Evolutionary conservation across 2,797 vertebrate genomes (phyloP).

Genomic region (Pangasius macronema): DNA sequence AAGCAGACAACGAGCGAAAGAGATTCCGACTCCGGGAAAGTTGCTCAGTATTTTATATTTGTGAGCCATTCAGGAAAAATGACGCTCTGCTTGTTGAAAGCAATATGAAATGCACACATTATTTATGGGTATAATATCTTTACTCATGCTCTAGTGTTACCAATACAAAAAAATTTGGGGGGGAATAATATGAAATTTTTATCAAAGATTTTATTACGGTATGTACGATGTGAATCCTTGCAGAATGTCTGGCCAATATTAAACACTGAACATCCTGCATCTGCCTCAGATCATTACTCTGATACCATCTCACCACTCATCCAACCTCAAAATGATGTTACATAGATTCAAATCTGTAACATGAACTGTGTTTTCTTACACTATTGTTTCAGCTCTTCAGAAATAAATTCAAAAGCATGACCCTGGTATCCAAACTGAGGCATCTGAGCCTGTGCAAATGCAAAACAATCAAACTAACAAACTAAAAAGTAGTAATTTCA

Average conservation of each 20-base stretch:
- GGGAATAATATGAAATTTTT: not conserved
- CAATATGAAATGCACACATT: no score
- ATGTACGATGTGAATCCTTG: not conserved
- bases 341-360: not conserved
- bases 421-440: not conserved
- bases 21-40: no score
- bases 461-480: no score
- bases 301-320: not conserved
- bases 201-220: not conserved
- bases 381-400: not conserved
- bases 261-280: not conserved
- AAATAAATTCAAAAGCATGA: not conserved
- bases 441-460: no score
- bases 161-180: not conserved
- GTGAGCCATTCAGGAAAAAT: no score
- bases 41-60: no score
- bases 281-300: not conserved
- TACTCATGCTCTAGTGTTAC: not conserved
- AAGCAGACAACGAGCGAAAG: no score
- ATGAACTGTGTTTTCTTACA: not conserved
- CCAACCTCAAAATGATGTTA: not conserved
- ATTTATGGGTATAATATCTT: not conserved
- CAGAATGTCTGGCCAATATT: not conserved
- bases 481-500: no score
- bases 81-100: no score